A percentile compares a stretch with the other conserved stretches of the same genome.
phyloP scores from a whole-genome alignment of 2,113 vertebrate genomes.

The Xiphophorus maculatus region DNA sequence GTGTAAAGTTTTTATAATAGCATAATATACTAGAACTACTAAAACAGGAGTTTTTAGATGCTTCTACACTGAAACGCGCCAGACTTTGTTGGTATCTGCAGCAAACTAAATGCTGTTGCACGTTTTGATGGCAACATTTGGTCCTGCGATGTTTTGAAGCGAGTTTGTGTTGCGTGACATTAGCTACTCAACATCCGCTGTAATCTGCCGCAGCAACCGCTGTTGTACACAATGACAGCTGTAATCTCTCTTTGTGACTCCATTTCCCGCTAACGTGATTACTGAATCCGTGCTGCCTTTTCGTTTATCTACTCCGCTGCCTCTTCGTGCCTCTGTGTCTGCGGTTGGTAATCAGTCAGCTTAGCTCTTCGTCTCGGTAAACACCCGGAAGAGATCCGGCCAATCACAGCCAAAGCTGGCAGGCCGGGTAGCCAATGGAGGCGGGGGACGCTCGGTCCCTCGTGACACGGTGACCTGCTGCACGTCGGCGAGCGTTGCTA shows the following conservation, averaged over 20 bases:
- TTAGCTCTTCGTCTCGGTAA: slow-evolving; percentile 80
- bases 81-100: neutral
- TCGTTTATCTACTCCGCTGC: slow-evolving; percentile 33
- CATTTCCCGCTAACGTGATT: slow-evolving; percentile 55
- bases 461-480: slow-evolving; percentile 80
- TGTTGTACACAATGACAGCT: slow-evolving; percentile 33
- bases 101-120: neutral
- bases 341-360: slow-evolving; percentile 74
- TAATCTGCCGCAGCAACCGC: slow-evolving; percentile 34
- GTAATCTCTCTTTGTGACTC: slow-evolving; percentile 60
- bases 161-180: slow-evolving; percentile 11
- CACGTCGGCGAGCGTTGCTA: slow-evolving; percentile 78
- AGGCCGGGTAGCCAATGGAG: slow-evolving; percentile 52
- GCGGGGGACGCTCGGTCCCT: slow-evolving; percentile 63
- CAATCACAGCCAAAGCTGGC: slow-evolving; percentile 64
- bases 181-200: slow-evolving; percentile 15
- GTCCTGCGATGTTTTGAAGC: neutral
- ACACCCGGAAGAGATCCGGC: slow-evolving; percentile 71
- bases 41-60: too few relatives aligned
- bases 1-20: too few relatives aligned
- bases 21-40: too few relatives aligned
- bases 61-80: neutral
- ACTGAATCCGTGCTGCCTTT: slow-evolving; percentile 39
- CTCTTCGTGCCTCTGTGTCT: slow-evolving; percentile 26
- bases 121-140: neutral